These are phyloP conservation scores for Gymnoscopelus braueri DNA, from an alignment of 2,797 vertebrate species.

Conservation along the genomic window DNA sequence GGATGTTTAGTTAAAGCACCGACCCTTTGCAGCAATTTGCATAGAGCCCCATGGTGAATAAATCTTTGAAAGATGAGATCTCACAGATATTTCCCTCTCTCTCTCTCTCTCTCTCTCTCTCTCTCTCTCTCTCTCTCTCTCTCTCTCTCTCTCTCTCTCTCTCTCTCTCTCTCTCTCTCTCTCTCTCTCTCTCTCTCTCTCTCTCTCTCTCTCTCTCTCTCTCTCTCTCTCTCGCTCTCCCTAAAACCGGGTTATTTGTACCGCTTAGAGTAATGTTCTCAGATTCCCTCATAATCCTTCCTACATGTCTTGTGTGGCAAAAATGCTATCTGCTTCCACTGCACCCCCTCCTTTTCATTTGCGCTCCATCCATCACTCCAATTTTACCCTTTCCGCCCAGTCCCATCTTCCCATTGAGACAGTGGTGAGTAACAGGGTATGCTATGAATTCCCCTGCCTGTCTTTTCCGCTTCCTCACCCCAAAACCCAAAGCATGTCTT, in stretches of 20 bases:
- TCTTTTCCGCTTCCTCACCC: not conserved
- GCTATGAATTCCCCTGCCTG: not conserved
- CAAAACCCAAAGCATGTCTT: not conserved
- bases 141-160: conserved; percentile 5
- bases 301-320: conserved; percentile 7
- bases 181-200: conserved; percentile 32
- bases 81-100: conserved; percentile 18
- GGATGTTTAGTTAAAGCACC: conserved; percentile 19
- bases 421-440: conserved; percentile 12
- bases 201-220: conserved; percentile 12
- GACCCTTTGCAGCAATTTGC: conserved; percentile 28
- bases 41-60: conserved; percentile 43
- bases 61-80: conserved; percentile 34
- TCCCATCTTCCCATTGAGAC: not conserved
- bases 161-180: conserved; percentile 19
- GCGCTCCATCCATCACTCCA: conserved; percentile 27
- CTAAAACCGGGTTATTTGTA: conserved; percentile 41
- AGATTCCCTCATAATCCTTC: conserved; percentile 52
- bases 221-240: conserved; percentile 34
- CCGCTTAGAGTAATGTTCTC: conserved; percentile 52
- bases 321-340: too few species aligned
- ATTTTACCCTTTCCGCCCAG: not conserved
- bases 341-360: not conserved
- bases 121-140: conserved; percentile 16
- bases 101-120: conserved; percentile 33